Evolutionary conservation across 2,888 invertebrate genomes (phyloP), one percentile per base, ranked within the genome.

Genomic region (Dexiosoma caninum): DNA sequence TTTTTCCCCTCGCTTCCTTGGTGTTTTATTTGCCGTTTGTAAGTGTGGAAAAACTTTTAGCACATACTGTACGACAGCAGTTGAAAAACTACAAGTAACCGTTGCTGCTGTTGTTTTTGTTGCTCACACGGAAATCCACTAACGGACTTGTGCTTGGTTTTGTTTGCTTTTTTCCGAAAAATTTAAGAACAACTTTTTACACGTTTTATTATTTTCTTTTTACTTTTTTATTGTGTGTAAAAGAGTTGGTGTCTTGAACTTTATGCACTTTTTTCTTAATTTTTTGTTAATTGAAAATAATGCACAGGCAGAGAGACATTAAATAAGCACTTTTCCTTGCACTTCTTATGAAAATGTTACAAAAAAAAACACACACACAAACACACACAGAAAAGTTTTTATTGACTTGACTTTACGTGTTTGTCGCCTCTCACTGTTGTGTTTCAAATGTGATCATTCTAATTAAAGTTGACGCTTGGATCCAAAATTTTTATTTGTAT

Each of bases 271-370:
- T 70, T 30, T 21, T 9, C 55, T 16, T 51, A 75, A 35, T 53
- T 75, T 75, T 75, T 44, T 14, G 23, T 77, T 77, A 81, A 81
- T 81, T 81, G 77, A 81, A 81, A 81, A 74, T 46, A 74, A 37
- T 57, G 57, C 23, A 23, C 27, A 66, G 37, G 21, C 46, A 14
- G 44, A 35, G 5, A 44, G 53, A 53, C 37, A 8, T 23, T 32
- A 3, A 23, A 49, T 35, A 60, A 51, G 60, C 23, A 16, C 23
- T 37, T 40, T 35, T 57, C 16, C 46, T 57, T 44, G 4, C 23
- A 27, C 49, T 67, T 75, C 21, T 40, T 70, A 62, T 55, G 9
- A 51, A 51, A 21, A 1, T 14, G 3, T 7, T 21, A 23, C 7
- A 2, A 0, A 2, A 21, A 12, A 12, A 51, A 8, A 16, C n/a